These are phyloP conservation scores for Halcyon chelicuti DNA, from an alignment of 2,797 vertebrate species.

Conservation along the genomic window DNA sequence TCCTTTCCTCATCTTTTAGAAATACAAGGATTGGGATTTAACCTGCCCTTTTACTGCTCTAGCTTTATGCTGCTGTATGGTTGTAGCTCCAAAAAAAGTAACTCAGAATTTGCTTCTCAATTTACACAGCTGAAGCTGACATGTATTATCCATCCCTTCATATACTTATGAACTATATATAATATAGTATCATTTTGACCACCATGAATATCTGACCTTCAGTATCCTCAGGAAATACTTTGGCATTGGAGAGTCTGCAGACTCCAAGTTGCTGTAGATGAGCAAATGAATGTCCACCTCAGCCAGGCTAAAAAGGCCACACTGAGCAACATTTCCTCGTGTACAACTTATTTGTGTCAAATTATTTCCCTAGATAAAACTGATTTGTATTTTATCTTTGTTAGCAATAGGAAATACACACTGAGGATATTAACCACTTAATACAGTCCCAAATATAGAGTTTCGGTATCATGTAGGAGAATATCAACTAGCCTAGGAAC, in stretches of 20 bases:
- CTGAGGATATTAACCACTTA: not conserved
- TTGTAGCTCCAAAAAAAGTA: not conserved
- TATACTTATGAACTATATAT: not conserved
- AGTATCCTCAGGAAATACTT: not conserved
- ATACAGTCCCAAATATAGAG: not conserved
- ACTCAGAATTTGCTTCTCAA: not conserved
- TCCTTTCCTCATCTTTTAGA: not conserved
- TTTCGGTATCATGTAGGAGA: not conserved
- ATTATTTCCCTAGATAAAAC: not conserved
- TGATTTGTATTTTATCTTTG: not conserved
- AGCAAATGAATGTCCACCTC: not conserved
- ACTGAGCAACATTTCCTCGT: not conserved
- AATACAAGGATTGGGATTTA: not conserved
- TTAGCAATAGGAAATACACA: not conserved
- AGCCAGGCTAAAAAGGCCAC: not conserved
- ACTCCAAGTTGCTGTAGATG: not conserved
- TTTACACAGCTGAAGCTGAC: not conserved
- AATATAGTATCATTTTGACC: not conserved
- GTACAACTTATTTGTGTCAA: not conserved
- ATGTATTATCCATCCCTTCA: not conserved
- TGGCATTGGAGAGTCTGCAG: not conserved
- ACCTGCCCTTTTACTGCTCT: not conserved
- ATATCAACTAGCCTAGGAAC: not conserved
- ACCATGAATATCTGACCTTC: not conserved
- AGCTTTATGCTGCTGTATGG: not conserved